Evolutionary conservation across 2,888 invertebrate species (phyloP).

Genomic region (Eupsilia transversa): DNA sequence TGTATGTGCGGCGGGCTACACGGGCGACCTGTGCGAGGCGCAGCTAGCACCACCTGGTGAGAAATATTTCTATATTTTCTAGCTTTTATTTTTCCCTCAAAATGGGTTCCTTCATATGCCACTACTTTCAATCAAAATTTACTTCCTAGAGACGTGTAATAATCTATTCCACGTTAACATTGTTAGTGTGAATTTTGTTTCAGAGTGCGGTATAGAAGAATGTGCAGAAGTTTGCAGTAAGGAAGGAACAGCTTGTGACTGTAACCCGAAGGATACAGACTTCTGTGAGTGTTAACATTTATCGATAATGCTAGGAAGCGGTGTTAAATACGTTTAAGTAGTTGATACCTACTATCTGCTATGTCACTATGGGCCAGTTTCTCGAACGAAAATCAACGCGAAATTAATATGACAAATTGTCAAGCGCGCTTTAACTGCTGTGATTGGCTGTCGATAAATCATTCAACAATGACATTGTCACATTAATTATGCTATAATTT

Average conservation of each 20-base stretch:
- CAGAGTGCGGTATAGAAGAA: slow-evolving; percentile 85
- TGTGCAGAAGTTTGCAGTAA: slow-evolving; percentile 83
- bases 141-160: not conserved
- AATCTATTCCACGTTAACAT: too few relatives aligned
- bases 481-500: not conserved
- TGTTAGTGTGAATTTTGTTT: slow-evolving; percentile 31
- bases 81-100: not conserved
- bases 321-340: not conserved
- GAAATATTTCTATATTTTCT: not conserved
- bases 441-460: not conserved
- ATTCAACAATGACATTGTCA: not conserved
- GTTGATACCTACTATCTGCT: not conserved
- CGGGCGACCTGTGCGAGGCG: slow-evolving; percentile 93
- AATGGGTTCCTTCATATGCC: not conserved
- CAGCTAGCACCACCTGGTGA: slow-evolving; percentile 88
- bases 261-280: slow-evolving; percentile 83
- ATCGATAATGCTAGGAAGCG: not conserved
- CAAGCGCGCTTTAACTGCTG: not conserved
- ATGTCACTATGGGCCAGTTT: not conserved
- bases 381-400: not conserved
- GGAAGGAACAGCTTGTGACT: slow-evolving; percentile 79
- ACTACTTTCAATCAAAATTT: too few relatives aligned
- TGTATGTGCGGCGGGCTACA: slow-evolving; percentile 92
- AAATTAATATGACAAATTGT: not conserved
- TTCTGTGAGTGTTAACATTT: slow-evolving; percentile 74